A percentile compares a stretch with the other conserved stretches of the same genome.
Conservation (phyloP, 1,140 invertebrate species). For the Rhynchophorus ferrugineus region DNA sequence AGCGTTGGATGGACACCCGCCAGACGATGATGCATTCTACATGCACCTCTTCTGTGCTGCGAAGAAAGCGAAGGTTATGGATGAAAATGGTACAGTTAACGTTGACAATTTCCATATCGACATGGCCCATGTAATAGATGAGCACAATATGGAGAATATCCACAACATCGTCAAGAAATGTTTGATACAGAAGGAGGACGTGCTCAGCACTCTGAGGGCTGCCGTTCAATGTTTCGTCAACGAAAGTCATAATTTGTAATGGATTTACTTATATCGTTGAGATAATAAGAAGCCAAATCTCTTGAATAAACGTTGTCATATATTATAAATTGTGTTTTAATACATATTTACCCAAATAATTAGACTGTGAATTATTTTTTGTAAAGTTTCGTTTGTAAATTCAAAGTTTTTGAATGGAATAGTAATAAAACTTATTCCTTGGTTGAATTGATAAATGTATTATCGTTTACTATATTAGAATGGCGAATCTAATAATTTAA, state of each 20-base stretch:
- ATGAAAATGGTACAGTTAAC: not conserved
- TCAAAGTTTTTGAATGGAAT: no score
- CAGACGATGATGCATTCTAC: slow-evolving; percentile 2
- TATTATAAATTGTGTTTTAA: no score
- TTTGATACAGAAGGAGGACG: not conserved
- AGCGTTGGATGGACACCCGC: not conserved
- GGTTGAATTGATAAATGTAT: no score
- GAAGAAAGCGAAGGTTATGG: slow-evolving; percentile 3
- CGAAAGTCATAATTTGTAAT: not conserved
- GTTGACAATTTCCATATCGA: not conserved
- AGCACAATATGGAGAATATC: not conserved
- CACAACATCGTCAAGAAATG: not conserved
- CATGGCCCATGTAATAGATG: slow-evolving; percentile 1
- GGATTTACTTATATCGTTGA: no score
- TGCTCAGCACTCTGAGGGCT: not conserved
- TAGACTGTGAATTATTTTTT: no score
- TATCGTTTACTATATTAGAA: no score
- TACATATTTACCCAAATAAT: no score
- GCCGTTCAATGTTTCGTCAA: slow-evolving; percentile 2
- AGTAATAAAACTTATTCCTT: no score
- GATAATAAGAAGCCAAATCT: no score
- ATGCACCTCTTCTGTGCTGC: slow-evolving; percentile 2
- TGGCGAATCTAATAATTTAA: no score
- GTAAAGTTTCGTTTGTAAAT: no score
- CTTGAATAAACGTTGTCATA: no score